Evolutionary conservation across 2,888 invertebrate genomes (phyloP).

Genomic region (Parasteatoda lunata): DNA sequence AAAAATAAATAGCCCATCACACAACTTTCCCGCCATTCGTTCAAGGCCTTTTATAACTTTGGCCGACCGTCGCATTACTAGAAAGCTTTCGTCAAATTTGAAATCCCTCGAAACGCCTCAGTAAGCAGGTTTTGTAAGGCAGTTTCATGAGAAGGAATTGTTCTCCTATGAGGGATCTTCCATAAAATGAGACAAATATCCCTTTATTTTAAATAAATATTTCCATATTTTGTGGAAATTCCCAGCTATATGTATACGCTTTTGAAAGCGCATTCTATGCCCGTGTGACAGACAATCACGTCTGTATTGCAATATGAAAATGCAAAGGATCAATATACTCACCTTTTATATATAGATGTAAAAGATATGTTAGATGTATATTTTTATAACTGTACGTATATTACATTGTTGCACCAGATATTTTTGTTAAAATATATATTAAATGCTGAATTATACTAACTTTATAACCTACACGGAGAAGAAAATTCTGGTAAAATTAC

Average conservation of each 20-base stretch:
- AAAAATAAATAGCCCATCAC: conserved; percentile 52
- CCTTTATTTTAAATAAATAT: neutral
- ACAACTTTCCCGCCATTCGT: conserved; percentile 45
- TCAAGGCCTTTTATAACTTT: conserved; percentile 34
- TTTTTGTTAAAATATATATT: too few species aligned
- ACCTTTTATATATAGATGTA: too few species aligned
- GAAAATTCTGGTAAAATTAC: too few species aligned
- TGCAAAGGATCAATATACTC: neutral
- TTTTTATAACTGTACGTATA: too few species aligned
- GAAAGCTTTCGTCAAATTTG: conserved; percentile 62
- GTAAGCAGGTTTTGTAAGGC: conserved; percentile 61
- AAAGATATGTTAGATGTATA: too few species aligned
- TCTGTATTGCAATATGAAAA: conserved; percentile 25
- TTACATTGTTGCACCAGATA: too few species aligned
- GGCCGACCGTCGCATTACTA: conserved; percentile 37
- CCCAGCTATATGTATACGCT: conserved; percentile 6
- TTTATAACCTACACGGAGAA: too few species aligned
- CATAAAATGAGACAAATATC: conserved; percentile 7
- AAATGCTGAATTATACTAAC: too few species aligned
- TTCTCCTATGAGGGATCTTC: conserved; percentile 14
- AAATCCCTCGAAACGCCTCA: conserved; percentile 55
- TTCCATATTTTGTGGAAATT: neutral
- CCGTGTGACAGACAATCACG: conserved; percentile 12
- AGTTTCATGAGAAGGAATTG: conserved; percentile 47
- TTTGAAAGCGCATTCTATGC: conserved; percentile 15